Evolutionary conservation across 2,888 invertebrate species (phyloP), one percentile per base, ranked within the genome.

Genomic region (Megaustenia siamemsis): DNA sequence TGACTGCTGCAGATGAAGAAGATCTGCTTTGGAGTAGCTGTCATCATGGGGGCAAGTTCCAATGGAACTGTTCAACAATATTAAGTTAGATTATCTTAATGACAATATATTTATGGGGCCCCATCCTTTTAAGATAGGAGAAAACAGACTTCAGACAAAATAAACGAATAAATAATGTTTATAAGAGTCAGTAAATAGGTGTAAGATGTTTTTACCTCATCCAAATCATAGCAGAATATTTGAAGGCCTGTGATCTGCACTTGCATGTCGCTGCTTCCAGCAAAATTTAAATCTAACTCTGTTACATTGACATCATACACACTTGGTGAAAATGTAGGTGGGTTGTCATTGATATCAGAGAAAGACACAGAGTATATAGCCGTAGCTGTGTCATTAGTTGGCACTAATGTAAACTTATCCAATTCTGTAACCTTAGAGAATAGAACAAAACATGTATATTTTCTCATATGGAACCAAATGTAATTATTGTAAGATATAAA

Each of bases 281-380:
- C 60, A 43, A 12, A 21, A 35, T 1, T 45, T 8, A 6, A 32
- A 28, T 45, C n/a, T n/a, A 76, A 68, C 68, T 87, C 87, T 32
- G 81, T 32, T 45, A 87, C 75, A 6, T 73, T 76, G 69, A 84
- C 73, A 35, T 56, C 43, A 53, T 87, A 87, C 32, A 75, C 32
- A 40, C 43, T 35, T 43, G 45, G 56, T 6, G 40, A 32, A 73
- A 87, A 87, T 10, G 10, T n/a, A 3, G 87, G 85, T 18, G 60
- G 18, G 35, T 85, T 83, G 82, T 87, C 87, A 83, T 87, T 86
- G n/a, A 82, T 71, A 73, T 87, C 87, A 5, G 73, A 12, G 10
- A 75, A 49, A 86, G 45, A 38, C 28, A 79, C 69, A 32, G 76
- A 68, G n/a, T 78, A 84, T 32, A 76, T 68, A 35, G 63, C 73